Evolutionary conservation across 2,113 vertebrate genomes (phyloP).

Genomic region (Tachycineta bicolor): DNA sequence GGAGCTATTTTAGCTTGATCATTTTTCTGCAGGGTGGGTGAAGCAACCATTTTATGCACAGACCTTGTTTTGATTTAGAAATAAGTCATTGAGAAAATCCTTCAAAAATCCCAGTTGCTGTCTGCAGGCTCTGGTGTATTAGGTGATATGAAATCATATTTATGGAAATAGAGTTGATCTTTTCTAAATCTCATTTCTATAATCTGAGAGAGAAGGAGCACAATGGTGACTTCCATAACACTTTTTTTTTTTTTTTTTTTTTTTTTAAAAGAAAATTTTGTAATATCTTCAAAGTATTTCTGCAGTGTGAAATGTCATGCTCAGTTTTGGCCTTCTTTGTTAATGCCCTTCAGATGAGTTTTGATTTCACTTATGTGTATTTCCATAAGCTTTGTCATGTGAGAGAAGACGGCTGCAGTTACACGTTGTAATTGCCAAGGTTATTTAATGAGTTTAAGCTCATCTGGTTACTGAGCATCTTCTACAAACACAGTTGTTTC

Average conservation of each 20-base stretch:
- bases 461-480: neutral
- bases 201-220: neutral
- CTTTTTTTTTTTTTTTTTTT: neutral
- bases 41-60: neutral
- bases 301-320: neutral
- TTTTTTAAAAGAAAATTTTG: neutral
- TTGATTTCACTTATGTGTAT: neutral
- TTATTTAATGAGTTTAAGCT: constrained; percentile 9
- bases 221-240: neutral
- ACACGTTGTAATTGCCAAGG: neutral
- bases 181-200: neutral
- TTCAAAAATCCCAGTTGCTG: neutral
- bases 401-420: neutral
- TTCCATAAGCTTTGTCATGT: neutral
- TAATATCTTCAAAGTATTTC: neutral
- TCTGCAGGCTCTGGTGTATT: neutral
- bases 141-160: neutral
- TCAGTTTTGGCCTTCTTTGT: neutral
- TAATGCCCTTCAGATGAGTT: neutral
- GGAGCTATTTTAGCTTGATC: neutral
- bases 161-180: neutral
- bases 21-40: neutral
- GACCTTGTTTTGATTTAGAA: neutral
- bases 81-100: neutral
- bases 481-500: neutral